Evolutionary conservation across 2,797 vertebrate species (phyloP).

Genomic region (Lycodopsis pacificus): DNA sequence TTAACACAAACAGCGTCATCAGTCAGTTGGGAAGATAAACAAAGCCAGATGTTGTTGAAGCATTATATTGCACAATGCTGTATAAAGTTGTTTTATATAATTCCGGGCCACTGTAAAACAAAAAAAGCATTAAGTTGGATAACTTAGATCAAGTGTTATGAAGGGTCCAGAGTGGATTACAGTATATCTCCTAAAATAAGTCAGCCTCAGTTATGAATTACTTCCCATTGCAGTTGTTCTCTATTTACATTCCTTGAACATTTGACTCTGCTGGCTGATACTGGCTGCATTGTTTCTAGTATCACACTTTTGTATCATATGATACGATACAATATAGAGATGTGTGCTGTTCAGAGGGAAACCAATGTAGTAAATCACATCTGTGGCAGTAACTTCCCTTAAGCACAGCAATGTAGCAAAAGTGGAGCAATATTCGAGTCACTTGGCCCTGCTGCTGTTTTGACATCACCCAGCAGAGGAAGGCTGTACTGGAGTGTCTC

Average conservation of each 20-base stretch:
- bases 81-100: slow-evolving; percentile 19
- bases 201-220: slow-evolving; percentile 24
- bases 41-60: slow-evolving; percentile 40
- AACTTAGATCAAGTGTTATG: slow-evolving; percentile 8
- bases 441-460: slow-evolving; percentile 42
- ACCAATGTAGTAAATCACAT: slow-evolving; percentile 54
- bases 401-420: slow-evolving; percentile 55
- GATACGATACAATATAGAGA: slow-evolving; percentile 3
- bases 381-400: slow-evolving; percentile 38
- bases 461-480: slow-evolving; percentile 50
- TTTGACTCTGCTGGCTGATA: neutral
- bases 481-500: slow-evolving; percentile 31
- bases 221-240: slow-evolving; percentile 32
- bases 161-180: slow-evolving; percentile 14
- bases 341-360: slow-evolving; percentile 29
- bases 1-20: slow-evolving; percentile 33
- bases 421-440: slow-evolving; percentile 53
- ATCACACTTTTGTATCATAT: slow-evolving; percentile 19
- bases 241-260: neutral
- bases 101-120: slow-evolving; percentile 20
- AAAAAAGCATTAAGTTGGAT: slow-evolving; percentile 46
- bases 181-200: slow-evolving; percentile 24
- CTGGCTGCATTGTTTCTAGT: slow-evolving; percentile 7
- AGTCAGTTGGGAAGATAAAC: slow-evolving; percentile 34
- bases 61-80: slow-evolving; percentile 16